phyloP scores from a whole-genome alignment of 2,888 invertebrate genomes.

The Bellardia pandia region DNA sequence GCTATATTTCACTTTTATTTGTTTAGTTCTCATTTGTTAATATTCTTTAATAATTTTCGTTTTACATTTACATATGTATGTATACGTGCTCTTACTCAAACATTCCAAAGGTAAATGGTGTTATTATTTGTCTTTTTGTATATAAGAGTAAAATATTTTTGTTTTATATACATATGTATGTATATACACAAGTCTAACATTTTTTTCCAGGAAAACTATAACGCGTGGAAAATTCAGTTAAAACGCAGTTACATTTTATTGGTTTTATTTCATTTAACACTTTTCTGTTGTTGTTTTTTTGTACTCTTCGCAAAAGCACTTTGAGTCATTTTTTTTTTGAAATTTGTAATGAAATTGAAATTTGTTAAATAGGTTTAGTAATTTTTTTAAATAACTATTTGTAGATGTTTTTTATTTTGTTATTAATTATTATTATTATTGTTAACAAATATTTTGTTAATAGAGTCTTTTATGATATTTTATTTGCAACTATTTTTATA shows the following conservation, averaged over 20 bases:
- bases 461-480: background rate
- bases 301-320: background rate
- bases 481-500: constrained; percentile 25
- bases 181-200: no score
- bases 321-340: background rate
- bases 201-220: background rate
- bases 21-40: no score
- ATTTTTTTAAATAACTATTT: background rate
- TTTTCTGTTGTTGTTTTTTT: background rate
- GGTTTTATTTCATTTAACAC: background rate
- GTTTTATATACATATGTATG: background rate
- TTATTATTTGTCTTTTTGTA: no score
- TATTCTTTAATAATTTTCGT: no score
- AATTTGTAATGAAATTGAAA: constrained; percentile 48
- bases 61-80: no score
- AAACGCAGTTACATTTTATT: constrained; percentile 49
- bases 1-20: no score
- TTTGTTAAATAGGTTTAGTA: constrained; percentile 16
- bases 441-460: constrained; percentile 10
- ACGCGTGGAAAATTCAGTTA: constrained; percentile 32
- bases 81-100: no score
- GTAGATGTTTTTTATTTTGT: background rate
- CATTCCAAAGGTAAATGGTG: no score
- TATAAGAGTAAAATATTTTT: background rate
- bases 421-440: constrained; percentile 2